Evolutionary conservation across 1,140 invertebrate genomes (phyloP).

Genomic region (Habropoda laboriosa): DNA sequence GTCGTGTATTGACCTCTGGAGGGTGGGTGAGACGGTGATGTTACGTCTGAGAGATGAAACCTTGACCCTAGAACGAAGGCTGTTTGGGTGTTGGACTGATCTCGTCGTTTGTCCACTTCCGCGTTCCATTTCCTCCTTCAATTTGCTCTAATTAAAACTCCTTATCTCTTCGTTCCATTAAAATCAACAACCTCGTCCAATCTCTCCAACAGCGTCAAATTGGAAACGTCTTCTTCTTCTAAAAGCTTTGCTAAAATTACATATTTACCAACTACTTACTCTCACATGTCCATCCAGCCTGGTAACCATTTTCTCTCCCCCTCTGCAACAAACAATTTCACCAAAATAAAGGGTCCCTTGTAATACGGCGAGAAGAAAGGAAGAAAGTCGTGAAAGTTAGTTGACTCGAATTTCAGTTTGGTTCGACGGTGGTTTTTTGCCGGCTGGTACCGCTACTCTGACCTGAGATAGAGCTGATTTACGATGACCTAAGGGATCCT

Average conservation of each 20-base stretch:
- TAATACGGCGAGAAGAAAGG: background rate
- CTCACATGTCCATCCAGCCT: no score
- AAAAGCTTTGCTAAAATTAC: no score
- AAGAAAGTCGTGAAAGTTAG: background rate
- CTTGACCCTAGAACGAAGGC: conserved; percentile 75
- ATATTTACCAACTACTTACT: no score
- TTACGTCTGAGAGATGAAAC: conserved; percentile 71
- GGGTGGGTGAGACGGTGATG: conserved; percentile 70
- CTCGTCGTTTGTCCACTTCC: conserved; percentile 58
- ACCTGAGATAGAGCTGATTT: conserved; percentile 29
- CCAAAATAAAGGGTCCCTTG: no score
- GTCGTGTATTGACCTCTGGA: conserved; percentile 62
- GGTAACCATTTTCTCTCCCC: no score
- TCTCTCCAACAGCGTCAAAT: no score
- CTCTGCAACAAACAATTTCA: no score
- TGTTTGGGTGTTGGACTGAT: conserved; percentile 74
- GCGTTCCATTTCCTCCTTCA: conserved; percentile 24
- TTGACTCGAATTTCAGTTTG: conserved; percentile 35
- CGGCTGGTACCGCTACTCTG: conserved; percentile 3
- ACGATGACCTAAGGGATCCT: conserved; percentile 10
- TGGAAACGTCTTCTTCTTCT: no score
- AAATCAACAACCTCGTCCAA: no score
- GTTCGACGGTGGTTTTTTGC: background rate
- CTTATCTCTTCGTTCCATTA: background rate
- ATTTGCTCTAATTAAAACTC: conserved; percentile 2